Evolutionary conservation across 1,140 invertebrate species (phyloP).

Genomic region (Ceratina calcarata): DNA sequence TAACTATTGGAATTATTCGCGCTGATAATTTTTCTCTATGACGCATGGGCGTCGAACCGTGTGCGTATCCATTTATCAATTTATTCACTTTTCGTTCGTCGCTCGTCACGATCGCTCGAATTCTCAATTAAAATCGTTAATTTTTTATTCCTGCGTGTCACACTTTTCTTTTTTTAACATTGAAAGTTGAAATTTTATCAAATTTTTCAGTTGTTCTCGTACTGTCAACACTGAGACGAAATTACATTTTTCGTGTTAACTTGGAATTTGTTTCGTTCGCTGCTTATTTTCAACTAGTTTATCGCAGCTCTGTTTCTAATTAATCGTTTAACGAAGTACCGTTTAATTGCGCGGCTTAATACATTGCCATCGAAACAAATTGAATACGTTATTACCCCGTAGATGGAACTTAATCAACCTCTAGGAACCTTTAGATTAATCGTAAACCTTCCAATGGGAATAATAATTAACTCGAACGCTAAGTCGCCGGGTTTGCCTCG

Average conservation of each 20-base stretch:
- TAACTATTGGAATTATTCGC: slow-evolving; percentile 7
- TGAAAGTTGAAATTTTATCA: background rate
- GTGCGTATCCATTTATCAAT: background rate
- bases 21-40: slow-evolving; percentile 20
- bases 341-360: slow-evolving; percentile 19
- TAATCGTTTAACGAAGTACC: background rate
- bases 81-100: background rate
- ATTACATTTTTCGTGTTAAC: background rate
- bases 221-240: no score
- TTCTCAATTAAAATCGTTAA: slow-evolving; percentile 22
- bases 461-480: slow-evolving; percentile 1
- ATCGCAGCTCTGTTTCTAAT: background rate
- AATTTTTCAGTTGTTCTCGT: no score
- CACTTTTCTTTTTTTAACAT: background rate
- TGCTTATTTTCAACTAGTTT: background rate
- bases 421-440: slow-evolving; percentile 19
- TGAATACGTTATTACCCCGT: slow-evolving; percentile 13
- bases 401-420: slow-evolving; percentile 19
- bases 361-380: slow-evolving; percentile 4
- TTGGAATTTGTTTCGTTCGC: background rate
- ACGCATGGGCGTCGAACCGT: background rate
- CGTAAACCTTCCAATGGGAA: slow-evolving; percentile 7
- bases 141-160: background rate
- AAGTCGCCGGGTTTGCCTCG: background rate
- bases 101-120: background rate